These are phyloP conservation scores for Nomada fucata DNA, from an alignment of 2,888 invertebrate species.

Conservation along the genomic window DNA sequence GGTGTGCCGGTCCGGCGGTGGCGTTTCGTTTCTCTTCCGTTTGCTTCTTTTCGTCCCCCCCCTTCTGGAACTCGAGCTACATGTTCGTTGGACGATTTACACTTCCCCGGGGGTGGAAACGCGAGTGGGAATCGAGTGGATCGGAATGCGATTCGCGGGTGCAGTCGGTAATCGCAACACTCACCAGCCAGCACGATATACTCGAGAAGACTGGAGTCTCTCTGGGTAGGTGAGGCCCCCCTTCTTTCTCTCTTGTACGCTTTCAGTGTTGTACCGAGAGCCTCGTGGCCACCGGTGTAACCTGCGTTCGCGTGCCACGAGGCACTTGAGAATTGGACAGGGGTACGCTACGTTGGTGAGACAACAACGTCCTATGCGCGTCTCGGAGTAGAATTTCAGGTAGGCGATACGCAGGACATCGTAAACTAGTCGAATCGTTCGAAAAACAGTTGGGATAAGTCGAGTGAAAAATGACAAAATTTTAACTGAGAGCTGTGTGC, in stretches of 20 bases:
- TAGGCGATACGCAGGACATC: too few relatives aligned
- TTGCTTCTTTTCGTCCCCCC: too few relatives aligned
- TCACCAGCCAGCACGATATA: slow-evolving; percentile 75
- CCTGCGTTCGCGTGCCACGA: slow-evolving; percentile 13
- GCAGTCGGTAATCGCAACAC: slow-evolving; percentile 72
- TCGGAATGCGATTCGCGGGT: slow-evolving; percentile 71
- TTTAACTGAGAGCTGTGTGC: too few relatives aligned
- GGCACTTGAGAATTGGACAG: not conserved
- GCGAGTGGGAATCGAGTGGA: slow-evolving; percentile 51
- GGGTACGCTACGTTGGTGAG: not conserved
- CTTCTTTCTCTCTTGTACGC: slow-evolving; percentile 65
- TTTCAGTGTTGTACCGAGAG: slow-evolving; percentile 60
- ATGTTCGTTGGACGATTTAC: not conserved
- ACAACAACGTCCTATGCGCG: too few relatives aligned
- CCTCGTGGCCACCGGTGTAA: slow-evolving; percentile 27
- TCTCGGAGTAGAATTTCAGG: too few relatives aligned
- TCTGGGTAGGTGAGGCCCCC: slow-evolving; percentile 71
- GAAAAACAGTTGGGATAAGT: too few relatives aligned
- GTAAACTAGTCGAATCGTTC: too few relatives aligned
- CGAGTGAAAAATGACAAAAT: too few relatives aligned
- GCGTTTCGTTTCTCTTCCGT: not conserved
- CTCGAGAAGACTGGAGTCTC: slow-evolving; percentile 78
- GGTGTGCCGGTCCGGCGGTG: too few relatives aligned
- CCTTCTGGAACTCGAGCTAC: not conserved
- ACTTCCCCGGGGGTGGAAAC: slow-evolving; percentile 12